Base-by-base conservation (phyloP, 2,113 vertebrate genomes). In the Pagrus major region DNA sequence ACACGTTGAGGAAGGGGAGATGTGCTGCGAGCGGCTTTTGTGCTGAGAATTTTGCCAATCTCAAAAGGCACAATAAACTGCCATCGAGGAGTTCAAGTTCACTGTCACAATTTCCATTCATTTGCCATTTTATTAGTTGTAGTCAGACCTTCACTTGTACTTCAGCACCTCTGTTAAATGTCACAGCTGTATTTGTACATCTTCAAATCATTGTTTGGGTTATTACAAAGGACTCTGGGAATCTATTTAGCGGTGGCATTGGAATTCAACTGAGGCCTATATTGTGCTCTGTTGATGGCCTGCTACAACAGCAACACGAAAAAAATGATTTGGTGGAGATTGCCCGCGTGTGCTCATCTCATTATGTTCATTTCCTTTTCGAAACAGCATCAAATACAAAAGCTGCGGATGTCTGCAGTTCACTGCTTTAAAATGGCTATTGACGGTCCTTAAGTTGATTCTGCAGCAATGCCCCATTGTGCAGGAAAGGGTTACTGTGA, bases 231-330 rank as follows among this genome's bases (percentile, higher is more conserved):
- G 65, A 82, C 61, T 60, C 16, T 1, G 35, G 52, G 44, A 91
- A 83, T 82, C 78, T 77, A 89, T 88, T 88, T 72, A 81, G 74
- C 10, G 14, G 44, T 72, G 52, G 71, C 83, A 84, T 73, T 86
- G 80, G 81, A 78, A 86, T 89, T 88, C 77, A 65, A 63, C 58
- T 51, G 44, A 68, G 75, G 78, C 67, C 59, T 61, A 66, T 63
- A 72, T 80, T 80, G 73, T 74, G 49, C 60, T 80, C 23, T 35
- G 54, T 64, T 83, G 71, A 60, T 52, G 11, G 59, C 84, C 63
- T 61, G 73, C 67, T 67, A 39, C 80, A 55, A 77, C 78, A 79
- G 80, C 60, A 76, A 60, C 42, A 54, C 4, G 4, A 78, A 81
- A 71, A 76, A 71, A 77, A 76, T 68, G 20, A 85, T 89, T 84